Evolutionary conservation across 2,797 vertebrate species (phyloP), one percentile per base, ranked within the genome.

Genomic region (Thunnus albacares): DNA sequence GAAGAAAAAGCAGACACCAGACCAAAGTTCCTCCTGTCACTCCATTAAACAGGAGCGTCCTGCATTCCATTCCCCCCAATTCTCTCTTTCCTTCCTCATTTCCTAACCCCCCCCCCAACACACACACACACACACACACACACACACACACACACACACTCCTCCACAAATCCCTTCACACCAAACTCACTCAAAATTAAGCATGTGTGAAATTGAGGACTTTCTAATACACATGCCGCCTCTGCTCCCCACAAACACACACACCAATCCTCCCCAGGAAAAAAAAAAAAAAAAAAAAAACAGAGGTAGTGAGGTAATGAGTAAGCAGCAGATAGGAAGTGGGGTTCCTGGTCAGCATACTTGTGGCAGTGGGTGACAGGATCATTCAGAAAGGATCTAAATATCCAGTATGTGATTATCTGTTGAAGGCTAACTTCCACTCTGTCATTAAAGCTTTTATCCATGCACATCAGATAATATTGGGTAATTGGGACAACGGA

Each of bases 201-300:
- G 97, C 97, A 97, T 97, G 96, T 98, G 97, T 98, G 97, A 98
- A 98, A 99, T 97, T 98, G 97, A 97, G 96, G 97, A 96, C 95
- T 97, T 96, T 97, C 95, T 95, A 96, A 97, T 96, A 96, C 96
- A 96, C 96, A 95, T 82, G 74, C 93, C 91, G 91, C 84, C 83
- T 91, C 90, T 93, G 79, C 92, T 88, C 94, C 93, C 57, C 52
- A 41, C 52, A 41, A 33, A 63, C 73, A 18, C 56, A 60, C 38
- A 57, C 26, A 24, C 22, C 20, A 35, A 24, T 59, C 26, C 24
- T 63, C 61, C 58, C 49, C 10, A 1, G 38, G 75, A 83, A 72
- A 14, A 43, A 73, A 74, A 72, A 76, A 79, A 20, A 73, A 35
- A 35, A 35, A 38, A 38, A 38, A 38, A 10, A 30, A 30, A 30